Evolutionary conservation across 2,888 invertebrate species (phyloP).

Genomic region (Andricus quercusramuli): DNA sequence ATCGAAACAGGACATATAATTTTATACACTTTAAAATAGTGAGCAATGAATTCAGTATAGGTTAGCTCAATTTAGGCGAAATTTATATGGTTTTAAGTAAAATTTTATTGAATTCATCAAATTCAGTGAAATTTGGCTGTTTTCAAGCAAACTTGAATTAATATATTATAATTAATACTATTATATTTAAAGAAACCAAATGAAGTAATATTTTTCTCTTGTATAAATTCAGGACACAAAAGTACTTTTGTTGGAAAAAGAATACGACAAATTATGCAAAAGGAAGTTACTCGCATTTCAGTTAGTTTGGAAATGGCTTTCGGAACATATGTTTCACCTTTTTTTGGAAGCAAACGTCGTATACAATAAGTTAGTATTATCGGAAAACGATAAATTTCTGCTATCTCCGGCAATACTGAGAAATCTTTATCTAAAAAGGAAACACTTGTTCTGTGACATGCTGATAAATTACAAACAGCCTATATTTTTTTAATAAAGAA

Average conservation of each 20-base stretch:
- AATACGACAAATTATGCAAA: slow-evolving; percentile 4
- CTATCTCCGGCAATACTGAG: slow-evolving; percentile 10
- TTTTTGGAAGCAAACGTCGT: neutral
- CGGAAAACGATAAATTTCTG: slow-evolving; percentile 48
- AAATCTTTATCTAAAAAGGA: slow-evolving; percentile 25
- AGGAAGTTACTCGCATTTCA: neutral
- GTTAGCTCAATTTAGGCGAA: no score
- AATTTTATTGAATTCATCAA: no score
- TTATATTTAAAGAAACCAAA: no score
- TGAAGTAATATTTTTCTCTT: no score
- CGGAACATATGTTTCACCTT: slow-evolving; percentile 19
- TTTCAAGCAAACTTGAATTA: no score
- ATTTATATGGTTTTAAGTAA: no score
- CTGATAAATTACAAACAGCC: neutral
- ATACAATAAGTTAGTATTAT: slow-evolving; percentile 39
- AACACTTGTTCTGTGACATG: neutral
- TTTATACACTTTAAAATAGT: no score
- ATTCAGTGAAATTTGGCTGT: no score
- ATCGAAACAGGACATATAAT: no score
- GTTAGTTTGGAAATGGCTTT: slow-evolving; percentile 4
- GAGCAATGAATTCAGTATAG: no score
- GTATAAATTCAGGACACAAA: no score
- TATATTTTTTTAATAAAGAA: neutral
- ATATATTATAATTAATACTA: no score
- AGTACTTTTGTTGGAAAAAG: neutral